phyloP scores from a whole-genome alignment of 1,140 invertebrate species.

The Pseudomyrmex flavicornis region DNA sequence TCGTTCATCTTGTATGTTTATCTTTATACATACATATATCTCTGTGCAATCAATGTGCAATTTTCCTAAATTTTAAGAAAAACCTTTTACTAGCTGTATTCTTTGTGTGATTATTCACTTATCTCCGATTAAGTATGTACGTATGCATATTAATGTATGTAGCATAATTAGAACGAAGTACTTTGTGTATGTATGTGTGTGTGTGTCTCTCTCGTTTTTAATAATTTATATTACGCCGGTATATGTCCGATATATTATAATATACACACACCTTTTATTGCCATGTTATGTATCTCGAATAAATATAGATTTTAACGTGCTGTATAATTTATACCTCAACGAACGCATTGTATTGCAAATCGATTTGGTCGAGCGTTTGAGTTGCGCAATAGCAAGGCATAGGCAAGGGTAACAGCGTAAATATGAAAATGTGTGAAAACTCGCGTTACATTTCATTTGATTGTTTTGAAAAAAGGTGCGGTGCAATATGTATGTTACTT shows the following conservation, averaged over 20 bases:
- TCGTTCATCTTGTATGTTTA: constrained; percentile 68
- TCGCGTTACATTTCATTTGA: background rate
- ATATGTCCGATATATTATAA: background rate
- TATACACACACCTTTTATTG: constrained; percentile 17
- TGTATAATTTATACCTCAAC: constrained; percentile 9
- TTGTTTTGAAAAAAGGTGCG: background rate
- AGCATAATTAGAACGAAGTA: constrained; percentile 47
- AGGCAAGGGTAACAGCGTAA: constrained; percentile 5
- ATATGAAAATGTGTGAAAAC: background rate
- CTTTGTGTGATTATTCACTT: constrained; percentile 33
- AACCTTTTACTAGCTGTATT: constrained; percentile 70
- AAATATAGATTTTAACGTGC: constrained; percentile 10
- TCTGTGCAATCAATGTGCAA: constrained; percentile 70
- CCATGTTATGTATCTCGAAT: constrained; percentile 1
- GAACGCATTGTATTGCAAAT: constrained; percentile 23
- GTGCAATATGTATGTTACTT: background rate
- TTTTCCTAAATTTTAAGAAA: constrained; percentile 67
- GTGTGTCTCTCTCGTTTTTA: constrained; percentile 56
- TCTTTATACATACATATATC: constrained; percentile 58
- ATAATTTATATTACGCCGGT: constrained; percentile 54
- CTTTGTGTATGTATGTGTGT: constrained; percentile 57
- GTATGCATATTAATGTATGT: constrained; percentile 24
- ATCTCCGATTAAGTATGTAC: constrained; percentile 55
- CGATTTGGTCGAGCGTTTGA: constrained; percentile 16
- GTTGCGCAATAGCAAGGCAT: background rate